Evolutionary conservation across 2,113 vertebrate species (phyloP).

Genomic region (Thomomys bottae): DNA sequence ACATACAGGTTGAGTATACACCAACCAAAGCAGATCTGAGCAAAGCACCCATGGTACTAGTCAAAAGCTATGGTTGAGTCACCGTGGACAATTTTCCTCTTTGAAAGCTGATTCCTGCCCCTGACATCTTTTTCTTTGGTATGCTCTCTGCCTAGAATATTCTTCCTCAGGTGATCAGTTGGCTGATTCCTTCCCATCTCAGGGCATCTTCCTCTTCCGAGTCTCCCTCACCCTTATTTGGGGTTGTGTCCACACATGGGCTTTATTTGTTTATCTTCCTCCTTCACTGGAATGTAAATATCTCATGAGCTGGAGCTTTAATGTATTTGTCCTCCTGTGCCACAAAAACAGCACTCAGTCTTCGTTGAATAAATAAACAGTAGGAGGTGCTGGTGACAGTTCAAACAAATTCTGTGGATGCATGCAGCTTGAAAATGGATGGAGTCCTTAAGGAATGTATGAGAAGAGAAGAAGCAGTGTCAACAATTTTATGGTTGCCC

Average conservation of each 20-base stretch:
- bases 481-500: not conserved
- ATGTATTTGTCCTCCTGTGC: not conserved
- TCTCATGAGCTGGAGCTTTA: not conserved
- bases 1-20: too few species aligned
- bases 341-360: not conserved
- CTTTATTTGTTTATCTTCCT: not conserved
- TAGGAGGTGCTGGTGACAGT: not conserved
- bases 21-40: not conserved
- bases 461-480: not conserved
- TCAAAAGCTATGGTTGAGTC: not conserved
- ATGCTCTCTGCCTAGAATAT: not conserved
- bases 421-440: not conserved
- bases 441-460: not conserved
- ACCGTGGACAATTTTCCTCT: not conserved
- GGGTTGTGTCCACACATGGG: not conserved
- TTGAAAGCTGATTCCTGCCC: not conserved
- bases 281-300: not conserved
- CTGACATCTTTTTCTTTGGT: not conserved
- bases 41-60: too few species aligned
- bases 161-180: not conserved
- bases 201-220: not conserved
- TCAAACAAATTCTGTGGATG: not conserved
- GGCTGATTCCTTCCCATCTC: not conserved
- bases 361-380: not conserved
- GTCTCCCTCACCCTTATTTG: not conserved